Evolutionary conservation across 2,797 vertebrate species (phyloP).

Genomic region (Oreochromis mossambicus): DNA sequence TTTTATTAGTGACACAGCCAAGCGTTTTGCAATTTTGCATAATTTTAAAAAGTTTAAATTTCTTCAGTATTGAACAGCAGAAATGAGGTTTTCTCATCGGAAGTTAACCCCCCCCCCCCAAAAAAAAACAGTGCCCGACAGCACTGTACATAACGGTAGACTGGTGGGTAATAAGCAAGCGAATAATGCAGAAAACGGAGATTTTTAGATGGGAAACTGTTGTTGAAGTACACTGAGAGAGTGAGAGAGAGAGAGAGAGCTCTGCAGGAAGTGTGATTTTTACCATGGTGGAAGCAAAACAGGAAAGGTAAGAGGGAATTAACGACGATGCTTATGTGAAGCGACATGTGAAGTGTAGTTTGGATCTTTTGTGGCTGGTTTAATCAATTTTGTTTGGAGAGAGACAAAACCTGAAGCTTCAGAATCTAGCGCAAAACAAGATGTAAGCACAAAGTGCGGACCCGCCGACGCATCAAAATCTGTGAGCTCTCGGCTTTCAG

Average conservation of each 20-base stretch:
- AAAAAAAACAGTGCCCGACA: fast-evolving
- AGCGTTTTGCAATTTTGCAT: fast-evolving
- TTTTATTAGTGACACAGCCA: neutral
- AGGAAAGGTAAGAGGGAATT: neutral
- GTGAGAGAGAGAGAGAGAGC: neutral
- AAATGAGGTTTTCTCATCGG: neutral
- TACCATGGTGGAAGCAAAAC: neutral
- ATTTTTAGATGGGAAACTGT: neutral
- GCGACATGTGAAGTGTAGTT: neutral
- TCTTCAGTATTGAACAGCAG: neutral
- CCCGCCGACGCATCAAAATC: neutral
- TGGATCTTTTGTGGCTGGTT: neutral
- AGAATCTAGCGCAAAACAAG: neutral
- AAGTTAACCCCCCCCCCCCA: neutral
- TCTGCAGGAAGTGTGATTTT: neutral
- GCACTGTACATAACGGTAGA: neutral
- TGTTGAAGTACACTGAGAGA: neutral
- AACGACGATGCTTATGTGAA: fast-evolving
- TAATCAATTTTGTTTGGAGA: neutral
- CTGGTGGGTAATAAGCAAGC: neutral
- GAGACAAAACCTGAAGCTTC: neutral
- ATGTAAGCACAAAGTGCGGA: fast-evolving
- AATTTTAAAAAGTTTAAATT: neutral
- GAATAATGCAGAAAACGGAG: neutral
- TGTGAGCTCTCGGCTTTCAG: neutral